A percentile compares a stretch with the other conserved stretches of the same genome.
These are phyloP conservation scores for Chroicocephalus ridibundus DNA, from an alignment of 2,113 vertebrate genomes.

Conservation along the genomic window DNA sequence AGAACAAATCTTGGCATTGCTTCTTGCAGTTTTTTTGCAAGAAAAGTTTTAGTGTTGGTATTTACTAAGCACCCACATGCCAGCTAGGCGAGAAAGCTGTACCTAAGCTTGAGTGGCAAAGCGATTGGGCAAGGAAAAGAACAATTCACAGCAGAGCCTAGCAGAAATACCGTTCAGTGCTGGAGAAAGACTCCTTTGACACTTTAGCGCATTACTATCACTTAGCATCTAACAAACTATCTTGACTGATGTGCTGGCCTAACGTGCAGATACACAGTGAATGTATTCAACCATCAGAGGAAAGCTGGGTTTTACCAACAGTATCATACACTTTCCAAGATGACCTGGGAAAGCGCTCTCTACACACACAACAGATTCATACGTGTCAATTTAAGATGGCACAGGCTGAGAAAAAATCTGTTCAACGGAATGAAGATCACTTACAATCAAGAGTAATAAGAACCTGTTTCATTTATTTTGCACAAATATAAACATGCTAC, in stretches of 20 bases:
- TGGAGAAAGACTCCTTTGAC: neutral
- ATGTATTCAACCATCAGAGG: neutral
- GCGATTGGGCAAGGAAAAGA: neutral
- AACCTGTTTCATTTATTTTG: neutral
- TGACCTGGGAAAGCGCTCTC: neutral
- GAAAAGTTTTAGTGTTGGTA: neutral
- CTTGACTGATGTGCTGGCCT: neutral
- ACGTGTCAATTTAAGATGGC: neutral
- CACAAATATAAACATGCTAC: neutral
- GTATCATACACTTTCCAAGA: neutral
- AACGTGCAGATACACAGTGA: neutral
- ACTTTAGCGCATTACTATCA: neutral
- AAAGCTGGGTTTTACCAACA: neutral
- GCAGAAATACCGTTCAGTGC: neutral
- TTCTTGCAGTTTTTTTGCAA: neutral
- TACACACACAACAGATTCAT: neutral
- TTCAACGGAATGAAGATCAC: neutral
- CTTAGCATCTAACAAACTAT: neutral
- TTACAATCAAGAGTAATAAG: neutral
- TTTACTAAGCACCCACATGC: neutral
- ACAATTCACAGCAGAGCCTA: neutral
- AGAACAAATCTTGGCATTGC: slow-evolving; percentile 8
- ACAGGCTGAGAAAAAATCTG: slow-evolving; percentile 57
- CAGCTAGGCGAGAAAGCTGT: neutral
- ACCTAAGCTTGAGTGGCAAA: neutral